These are phyloP conservation scores for Pseudeuparius sepicola DNA, from an alignment of 2,888 invertebrate genomes.

Conservation along the genomic window DNA sequence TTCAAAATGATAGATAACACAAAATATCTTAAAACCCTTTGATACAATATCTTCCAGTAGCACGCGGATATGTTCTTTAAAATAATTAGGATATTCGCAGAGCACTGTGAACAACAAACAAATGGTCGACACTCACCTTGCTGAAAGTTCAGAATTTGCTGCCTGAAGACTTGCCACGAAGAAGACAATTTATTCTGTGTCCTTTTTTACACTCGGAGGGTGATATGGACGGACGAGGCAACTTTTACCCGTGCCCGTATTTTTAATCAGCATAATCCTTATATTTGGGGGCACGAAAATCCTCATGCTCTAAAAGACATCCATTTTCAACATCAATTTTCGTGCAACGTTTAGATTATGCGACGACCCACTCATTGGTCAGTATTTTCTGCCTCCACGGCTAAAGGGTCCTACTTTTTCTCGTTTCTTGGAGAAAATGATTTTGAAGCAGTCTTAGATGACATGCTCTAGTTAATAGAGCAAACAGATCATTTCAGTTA, in stretches of 20 bases:
- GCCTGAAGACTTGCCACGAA: too few species aligned
- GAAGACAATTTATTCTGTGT: conserved; percentile 1
- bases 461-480: conserved; percentile 16
- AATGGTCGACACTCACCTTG: too few species aligned
- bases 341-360: too few species aligned
- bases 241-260: too few species aligned
- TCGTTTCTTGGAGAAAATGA: conserved; percentile 11
- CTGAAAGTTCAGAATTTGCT: too few species aligned
- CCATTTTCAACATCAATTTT: conserved; percentile 11
- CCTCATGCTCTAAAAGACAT: conserved; percentile 7
- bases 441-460: conserved; percentile 17
- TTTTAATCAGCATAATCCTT: conserved; percentile 11
- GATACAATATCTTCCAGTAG: too few species aligned
- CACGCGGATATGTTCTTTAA: too few species aligned
- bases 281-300: conserved; percentile 1
- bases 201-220: conserved; percentile 1
- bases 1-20: too few species aligned
- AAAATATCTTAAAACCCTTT: too few species aligned
- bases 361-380: conserved; percentile 14
- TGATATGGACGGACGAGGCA: conserved; percentile 7
- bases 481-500: conserved; percentile 16
- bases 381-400: too few species aligned
- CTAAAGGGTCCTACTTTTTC: conserved; percentile 10
- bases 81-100: too few species aligned
- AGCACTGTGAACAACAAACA: too few species aligned